Percentiles rank a stretch among this genome's conserved stretches.
These are phyloP conservation scores for Lycorma delicatula DNA, from an alignment of 1,140 invertebrate genomes.

Conservation along the genomic window DNA sequence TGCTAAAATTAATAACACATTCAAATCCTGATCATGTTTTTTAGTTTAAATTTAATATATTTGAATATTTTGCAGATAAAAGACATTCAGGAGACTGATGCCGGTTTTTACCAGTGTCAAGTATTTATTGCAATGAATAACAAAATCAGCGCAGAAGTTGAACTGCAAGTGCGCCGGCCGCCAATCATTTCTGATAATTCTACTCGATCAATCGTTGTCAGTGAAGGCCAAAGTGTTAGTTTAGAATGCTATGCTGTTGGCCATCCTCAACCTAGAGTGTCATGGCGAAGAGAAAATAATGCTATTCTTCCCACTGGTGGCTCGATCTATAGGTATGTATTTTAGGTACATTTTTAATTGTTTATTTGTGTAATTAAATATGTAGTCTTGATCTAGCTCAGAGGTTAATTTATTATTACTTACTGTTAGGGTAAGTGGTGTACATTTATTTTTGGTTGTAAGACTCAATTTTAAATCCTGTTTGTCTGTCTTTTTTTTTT, in stretches of 20 bases:
- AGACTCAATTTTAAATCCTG: too few species aligned
- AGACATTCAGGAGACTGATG: constrained; percentile 90
- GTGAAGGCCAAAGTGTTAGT: constrained; percentile 65
- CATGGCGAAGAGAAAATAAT: constrained; percentile 88
- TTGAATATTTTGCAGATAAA: constrained; percentile 55
- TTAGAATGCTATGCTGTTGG: constrained; percentile 83
- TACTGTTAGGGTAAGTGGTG: too few species aligned
- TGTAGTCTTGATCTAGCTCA: too few species aligned
- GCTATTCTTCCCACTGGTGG: constrained; percentile 82
- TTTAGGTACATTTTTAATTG: too few species aligned
- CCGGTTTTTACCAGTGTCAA: constrained; percentile 79
- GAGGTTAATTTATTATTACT: too few species aligned
- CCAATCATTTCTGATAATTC: constrained; percentile 90
- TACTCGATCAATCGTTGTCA: constrained; percentile 74
- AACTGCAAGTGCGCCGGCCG: constrained; percentile 71
- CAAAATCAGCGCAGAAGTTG: constrained; percentile 72
- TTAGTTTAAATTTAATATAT: too few species aligned
- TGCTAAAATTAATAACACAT: too few species aligned
- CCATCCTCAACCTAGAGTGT: constrained; percentile 71
- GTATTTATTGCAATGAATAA: constrained; percentile 69
- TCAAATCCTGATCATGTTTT: too few species aligned
- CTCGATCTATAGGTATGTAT: constrained; percentile 53
- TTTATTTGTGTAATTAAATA: too few species aligned
- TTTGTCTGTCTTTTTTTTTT: too few species aligned
- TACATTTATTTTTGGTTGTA: too few species aligned